Base-by-base conservation (phyloP, 1,140 invertebrate genomes). In the Oryzaephilus surinamensis region DNA sequence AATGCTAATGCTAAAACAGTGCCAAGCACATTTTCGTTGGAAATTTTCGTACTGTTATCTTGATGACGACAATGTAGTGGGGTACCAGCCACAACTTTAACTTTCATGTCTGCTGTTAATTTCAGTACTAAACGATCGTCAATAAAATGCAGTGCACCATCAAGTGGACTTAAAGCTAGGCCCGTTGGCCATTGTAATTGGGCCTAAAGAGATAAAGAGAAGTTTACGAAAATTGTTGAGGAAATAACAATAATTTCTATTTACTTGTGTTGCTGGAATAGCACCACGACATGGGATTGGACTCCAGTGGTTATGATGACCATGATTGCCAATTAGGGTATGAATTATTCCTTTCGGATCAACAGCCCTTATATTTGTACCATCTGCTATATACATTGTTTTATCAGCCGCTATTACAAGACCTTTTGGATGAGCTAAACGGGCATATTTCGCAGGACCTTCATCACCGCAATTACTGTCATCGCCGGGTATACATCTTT, bases 121-220 rank as follows among this genome's bases (percentile, higher is more conserved):
- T 93, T 90, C 23, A 96, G 66, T 0, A 98, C 84, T 2, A 97
- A 75, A 42, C 90, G 43, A 57, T 97, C 91, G 57, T 98, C 95
- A 31, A 97, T 85, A 50, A 97, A 94, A 57, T 97, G 89, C 1
- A 98, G 65, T 0, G 86, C 84, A 21, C 90, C 89, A 61, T 98
- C 94, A 4, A 97, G 61, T 2, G 93, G 92, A 57, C 90, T 96
- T 7, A 97, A 66, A 0, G 90, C 81, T 21, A 98, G 63, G 13
- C 89, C 88, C 10, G 91, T 95, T 2, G 95, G 95, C 94, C 94
- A 97, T 58, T 94, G 86, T 6, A 94, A 65, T 62, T 92, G 88
- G 1, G 88, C 84, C 67, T 86, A 74, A 45, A 53, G 52, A 16
- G 39, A 41, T 14, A n/a, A n/a, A 27, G 11, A 37, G 4, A 17